Conservation (phyloP, 2,797 vertebrate genomes). For the Synanceia verrucosa region DNA sequence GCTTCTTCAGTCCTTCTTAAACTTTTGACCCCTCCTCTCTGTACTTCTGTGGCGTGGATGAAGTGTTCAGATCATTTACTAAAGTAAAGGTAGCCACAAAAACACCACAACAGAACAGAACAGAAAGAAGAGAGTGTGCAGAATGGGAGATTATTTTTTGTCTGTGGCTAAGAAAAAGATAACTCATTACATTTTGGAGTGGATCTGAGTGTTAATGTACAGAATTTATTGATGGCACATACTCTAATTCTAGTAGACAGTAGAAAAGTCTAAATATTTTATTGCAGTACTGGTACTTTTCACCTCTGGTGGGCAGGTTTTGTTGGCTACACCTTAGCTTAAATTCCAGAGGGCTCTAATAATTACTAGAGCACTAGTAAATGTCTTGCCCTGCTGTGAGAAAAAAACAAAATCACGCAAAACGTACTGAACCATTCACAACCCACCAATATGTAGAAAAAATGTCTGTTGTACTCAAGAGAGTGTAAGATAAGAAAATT, state of each 20-base stretch:
- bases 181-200: too few species aligned
- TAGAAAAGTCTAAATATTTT: background rate
- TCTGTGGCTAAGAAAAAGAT: too few species aligned
- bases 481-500: background rate
- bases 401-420: background rate
- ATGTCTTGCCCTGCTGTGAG: background rate
- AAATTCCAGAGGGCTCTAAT: background rate
- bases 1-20: slow-evolving; percentile 23
- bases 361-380: background rate
- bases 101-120: background rate
- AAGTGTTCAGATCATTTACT: background rate
- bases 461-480: background rate
- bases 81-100: background rate
- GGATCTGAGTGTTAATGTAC: background rate
- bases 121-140: too few species aligned
- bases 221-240: background rate
- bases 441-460: background rate
- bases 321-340: background rate
- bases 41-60: background rate
- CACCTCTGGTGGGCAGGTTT: background rate
- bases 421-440: background rate
- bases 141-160: too few species aligned
- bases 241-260: background rate
- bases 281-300: background rate
- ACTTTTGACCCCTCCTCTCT: slow-evolving; percentile 32